A percentile compares a stretch with the other conserved stretches of the same genome.
Evolutionary conservation across 2,888 invertebrate species (phyloP).

Genomic region (Clivina fossor): DNA sequence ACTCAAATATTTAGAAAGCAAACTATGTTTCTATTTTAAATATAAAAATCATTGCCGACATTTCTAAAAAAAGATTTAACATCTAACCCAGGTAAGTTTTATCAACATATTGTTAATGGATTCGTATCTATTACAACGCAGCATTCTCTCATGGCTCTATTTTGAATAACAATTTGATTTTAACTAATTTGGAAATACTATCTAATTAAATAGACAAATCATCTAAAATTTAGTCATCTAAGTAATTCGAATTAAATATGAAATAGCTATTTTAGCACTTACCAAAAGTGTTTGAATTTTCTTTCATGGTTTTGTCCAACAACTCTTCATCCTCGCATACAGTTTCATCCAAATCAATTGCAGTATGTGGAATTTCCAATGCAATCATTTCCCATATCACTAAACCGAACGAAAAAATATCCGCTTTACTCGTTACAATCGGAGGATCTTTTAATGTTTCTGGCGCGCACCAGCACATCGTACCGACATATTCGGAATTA

Average conservation of each 20-base stretch:
- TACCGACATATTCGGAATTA: slow-evolving; percentile 68
- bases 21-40: too few species aligned
- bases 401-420: slow-evolving; percentile 79
- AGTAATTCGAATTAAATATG: neutral
- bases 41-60: too few species aligned
- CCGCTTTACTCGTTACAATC: slow-evolving; percentile 69
- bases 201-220: too few species aligned
- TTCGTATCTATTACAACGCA: too few species aligned
- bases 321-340: slow-evolving; percentile 53
- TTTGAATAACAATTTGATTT: too few species aligned
- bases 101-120: too few species aligned
- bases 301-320: slow-evolving; percentile 40
- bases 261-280: neutral
- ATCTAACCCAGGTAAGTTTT: too few species aligned
- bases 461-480: slow-evolving; percentile 77
- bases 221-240: too few species aligned
- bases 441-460: slow-evolving; percentile 67
- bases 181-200: too few species aligned
- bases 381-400: slow-evolving; percentile 82
- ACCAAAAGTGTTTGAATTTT: slow-evolving; percentile 16
- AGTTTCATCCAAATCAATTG: slow-evolving; percentile 44
- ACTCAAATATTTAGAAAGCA: too few species aligned
- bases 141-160: too few species aligned
- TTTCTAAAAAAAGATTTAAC: too few species aligned
- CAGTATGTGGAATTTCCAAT: slow-evolving; percentile 66